Conservation (phyloP, 2,797 vertebrate genomes). For the Lepus townsendii region DNA sequence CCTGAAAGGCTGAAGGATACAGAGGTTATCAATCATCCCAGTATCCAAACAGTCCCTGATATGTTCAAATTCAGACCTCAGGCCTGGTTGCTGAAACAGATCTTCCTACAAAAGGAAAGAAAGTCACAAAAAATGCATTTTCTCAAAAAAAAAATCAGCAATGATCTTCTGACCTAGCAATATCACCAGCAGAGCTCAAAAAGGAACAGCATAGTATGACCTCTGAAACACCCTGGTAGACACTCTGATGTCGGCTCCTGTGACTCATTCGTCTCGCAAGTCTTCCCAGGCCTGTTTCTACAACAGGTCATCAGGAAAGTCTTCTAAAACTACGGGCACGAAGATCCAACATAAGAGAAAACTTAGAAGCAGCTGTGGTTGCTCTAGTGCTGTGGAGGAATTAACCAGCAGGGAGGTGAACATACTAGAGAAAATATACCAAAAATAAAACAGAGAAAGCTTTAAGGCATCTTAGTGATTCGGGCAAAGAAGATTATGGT, state of each 20-base stretch:
- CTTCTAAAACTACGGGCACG: neutral
- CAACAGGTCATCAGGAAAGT: neutral
- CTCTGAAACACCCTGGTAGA: neutral
- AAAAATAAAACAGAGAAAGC: slow-evolving; percentile 35
- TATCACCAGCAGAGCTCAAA: slow-evolving; percentile 9
- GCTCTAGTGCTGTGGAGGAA: neutral
- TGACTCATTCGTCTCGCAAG: neutral
- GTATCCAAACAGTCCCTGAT: slow-evolving; percentile 97
- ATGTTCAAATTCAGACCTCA: slow-evolving; percentile 95
- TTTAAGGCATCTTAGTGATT: neutral
- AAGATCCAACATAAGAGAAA: slow-evolving; percentile 37
- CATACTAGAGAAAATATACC: slow-evolving; percentile 29
- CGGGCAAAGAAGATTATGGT: slow-evolving; percentile 45
- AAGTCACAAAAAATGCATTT: slow-evolving; percentile 58
- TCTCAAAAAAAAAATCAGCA: slow-evolving; percentile 56
- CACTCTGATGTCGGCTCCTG: neutral
- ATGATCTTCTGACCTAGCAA: slow-evolving; percentile 47
- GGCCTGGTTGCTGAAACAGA: slow-evolving; percentile 98
- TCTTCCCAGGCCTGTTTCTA: neutral
- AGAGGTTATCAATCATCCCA: slow-evolving; percentile 93
- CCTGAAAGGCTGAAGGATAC: slow-evolving; percentile 94
- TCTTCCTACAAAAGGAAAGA: slow-evolving; percentile 93
- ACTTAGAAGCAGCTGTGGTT: neutral
- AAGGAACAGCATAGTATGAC: neutral
- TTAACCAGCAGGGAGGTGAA: neutral